Percentiles rank a stretch among this genome's conserved stretches.
Conservation (phyloP, 2,113 vertebrate species). For the Pelobates fuscus region DNA sequence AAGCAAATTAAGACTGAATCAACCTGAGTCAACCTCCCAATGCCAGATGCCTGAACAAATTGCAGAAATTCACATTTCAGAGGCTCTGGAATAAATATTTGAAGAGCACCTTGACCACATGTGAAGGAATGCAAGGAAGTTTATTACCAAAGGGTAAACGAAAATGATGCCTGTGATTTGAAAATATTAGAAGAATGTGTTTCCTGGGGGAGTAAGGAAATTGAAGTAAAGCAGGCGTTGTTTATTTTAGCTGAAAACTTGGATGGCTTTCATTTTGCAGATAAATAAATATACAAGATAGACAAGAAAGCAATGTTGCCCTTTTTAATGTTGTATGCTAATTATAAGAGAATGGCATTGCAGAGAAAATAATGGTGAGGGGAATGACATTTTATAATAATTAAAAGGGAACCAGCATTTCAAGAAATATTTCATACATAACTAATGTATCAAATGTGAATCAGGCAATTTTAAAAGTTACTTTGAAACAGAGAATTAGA, state of each 20-base stretch:
- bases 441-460: too few species aligned
- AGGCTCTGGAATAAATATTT: conserved; percentile 1
- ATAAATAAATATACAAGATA: background rate
- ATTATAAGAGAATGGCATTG: too few species aligned
- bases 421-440: too few species aligned
- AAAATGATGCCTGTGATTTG: conserved; percentile 15
- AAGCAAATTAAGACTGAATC: background rate
- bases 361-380: too few species aligned
- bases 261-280: background rate
- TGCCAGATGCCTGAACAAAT: conserved; percentile 9
- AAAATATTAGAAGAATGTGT: conserved; percentile 43
- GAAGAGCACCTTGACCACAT: conserved; percentile 24
- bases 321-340: background rate
- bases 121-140: background rate
- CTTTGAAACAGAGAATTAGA: too few species aligned
- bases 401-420: too few species aligned
- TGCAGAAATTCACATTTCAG: background rate
- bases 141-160: background rate
- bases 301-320: background rate
- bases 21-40: background rate
- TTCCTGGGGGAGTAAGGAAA: conserved; percentile 30
- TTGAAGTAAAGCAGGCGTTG: conserved; percentile 24
- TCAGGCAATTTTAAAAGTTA: too few species aligned
- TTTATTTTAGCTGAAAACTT: conserved; percentile 23
- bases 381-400: too few species aligned